Evolutionary conservation across 2,113 vertebrate genomes (phyloP).

Genomic region (Charadrius vociferus): DNA sequence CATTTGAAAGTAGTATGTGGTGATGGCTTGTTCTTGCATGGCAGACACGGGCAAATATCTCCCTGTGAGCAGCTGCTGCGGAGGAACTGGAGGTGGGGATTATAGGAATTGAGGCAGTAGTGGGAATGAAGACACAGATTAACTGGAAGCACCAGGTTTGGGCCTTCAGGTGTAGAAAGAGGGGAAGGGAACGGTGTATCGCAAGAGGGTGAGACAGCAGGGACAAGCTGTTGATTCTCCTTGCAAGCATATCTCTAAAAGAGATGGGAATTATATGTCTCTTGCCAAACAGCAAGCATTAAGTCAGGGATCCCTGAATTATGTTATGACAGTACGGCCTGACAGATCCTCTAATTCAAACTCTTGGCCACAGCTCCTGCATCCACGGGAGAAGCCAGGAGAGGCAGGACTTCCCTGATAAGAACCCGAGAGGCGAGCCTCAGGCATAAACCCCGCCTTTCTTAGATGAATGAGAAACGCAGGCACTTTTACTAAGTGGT

Average conservation of each 20-base stretch:
- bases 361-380: not conserved
- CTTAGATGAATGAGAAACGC: not conserved
- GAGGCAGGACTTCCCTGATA: not conserved
- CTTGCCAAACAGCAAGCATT: not conserved
- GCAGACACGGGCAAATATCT: not conserved
- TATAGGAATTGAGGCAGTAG: not conserved
- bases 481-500: not conserved
- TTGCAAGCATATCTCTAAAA: not conserved
- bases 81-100: not conserved
- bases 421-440: not conserved
- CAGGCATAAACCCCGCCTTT: not conserved
- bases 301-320: not conserved
- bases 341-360: not conserved
- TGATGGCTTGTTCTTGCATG: not conserved
- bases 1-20: not conserved
- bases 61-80: not conserved
- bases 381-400: not conserved
- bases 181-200: not conserved
- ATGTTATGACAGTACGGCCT: not conserved
- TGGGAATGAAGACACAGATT: not conserved
- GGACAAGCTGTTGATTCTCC: fast-evolving
- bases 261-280: not conserved
- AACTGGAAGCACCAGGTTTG: not conserved
- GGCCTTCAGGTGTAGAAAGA: not conserved
- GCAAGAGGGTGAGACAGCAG: not conserved